These are phyloP conservation scores for Dynastes hyllus DNA, from an alignment of 2,888 invertebrate genomes.

Conservation along the genomic window DNA sequence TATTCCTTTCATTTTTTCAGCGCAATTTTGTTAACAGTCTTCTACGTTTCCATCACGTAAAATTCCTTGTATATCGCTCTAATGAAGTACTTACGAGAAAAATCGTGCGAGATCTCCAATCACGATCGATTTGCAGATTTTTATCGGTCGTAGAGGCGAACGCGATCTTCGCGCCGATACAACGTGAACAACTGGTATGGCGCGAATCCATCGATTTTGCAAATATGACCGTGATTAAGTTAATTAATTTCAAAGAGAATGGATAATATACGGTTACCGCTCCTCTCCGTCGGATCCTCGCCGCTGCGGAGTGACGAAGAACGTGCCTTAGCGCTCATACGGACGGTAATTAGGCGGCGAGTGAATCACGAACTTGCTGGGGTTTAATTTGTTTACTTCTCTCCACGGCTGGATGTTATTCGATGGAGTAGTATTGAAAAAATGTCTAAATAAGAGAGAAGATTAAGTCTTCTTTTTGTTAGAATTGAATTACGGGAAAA, in stretches of 20 bases:
- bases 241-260: conserved; percentile 27
- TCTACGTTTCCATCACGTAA: background rate
- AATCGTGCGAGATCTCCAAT: conserved; percentile 17
- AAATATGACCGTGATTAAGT: conserved; percentile 32
- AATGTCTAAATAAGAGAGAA: background rate
- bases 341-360: conserved; percentile 1
- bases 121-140: conserved; percentile 26
- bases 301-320: background rate
- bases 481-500: too few species aligned
- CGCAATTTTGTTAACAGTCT: too few species aligned
- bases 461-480: background rate
- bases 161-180: conserved; percentile 18
- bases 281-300: background rate
- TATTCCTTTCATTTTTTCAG: too few species aligned
- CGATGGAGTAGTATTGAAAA: background rate
- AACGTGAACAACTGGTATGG: background rate
- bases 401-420: background rate
- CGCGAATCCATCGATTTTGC: conserved; percentile 26
- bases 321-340: background rate
- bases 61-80: background rate
- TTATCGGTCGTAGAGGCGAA: background rate
- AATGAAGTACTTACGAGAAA: conserved; percentile 11
- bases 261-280: conserved; percentile 1
- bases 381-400: conserved; percentile 15
- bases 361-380: background rate